These are phyloP conservation scores for Iphiclides podalirius DNA, from an alignment of 2,888 invertebrate species.

Conservation along the genomic window DNA sequence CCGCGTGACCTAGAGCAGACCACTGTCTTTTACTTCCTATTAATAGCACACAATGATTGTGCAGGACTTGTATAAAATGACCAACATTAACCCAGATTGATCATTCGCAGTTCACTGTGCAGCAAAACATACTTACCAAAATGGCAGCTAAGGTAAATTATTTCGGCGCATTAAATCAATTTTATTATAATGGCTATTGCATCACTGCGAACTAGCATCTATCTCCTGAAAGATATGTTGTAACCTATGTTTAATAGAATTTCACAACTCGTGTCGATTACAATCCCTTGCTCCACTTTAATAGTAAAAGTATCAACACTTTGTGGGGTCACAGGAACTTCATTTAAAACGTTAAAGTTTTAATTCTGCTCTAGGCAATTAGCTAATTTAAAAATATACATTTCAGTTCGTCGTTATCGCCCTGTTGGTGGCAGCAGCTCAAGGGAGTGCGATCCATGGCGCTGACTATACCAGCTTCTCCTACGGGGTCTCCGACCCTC, in stretches of 20 bases:
- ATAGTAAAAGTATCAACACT: too few species aligned
- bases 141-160: constrained; percentile 73
- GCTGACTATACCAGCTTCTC: constrained; percentile 67
- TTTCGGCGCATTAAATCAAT: background rate
- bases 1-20: constrained; percentile 60
- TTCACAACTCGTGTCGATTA: too few species aligned
- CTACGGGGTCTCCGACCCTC: constrained; percentile 69
- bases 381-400: background rate
- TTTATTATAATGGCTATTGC: background rate
- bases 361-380: too few species aligned
- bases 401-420: constrained; percentile 39
- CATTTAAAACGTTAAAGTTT: too few species aligned
- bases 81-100: constrained; percentile 51
- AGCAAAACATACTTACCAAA: constrained; percentile 63
- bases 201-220: too few species aligned
- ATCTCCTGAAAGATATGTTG: too few species aligned
- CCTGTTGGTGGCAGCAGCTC: constrained; percentile 28
- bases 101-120: constrained; percentile 72
- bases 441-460: constrained; percentile 42
- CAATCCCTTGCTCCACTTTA: too few species aligned
- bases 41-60: constrained; percentile 59
- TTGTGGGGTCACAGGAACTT: too few species aligned
- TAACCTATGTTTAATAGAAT: too few species aligned
- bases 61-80: constrained; percentile 57
- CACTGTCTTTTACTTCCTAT: constrained; percentile 71